These are phyloP conservation scores for Metellina segmentata DNA, from an alignment of 2,888 invertebrate genomes.

Conservation along the genomic window DNA sequence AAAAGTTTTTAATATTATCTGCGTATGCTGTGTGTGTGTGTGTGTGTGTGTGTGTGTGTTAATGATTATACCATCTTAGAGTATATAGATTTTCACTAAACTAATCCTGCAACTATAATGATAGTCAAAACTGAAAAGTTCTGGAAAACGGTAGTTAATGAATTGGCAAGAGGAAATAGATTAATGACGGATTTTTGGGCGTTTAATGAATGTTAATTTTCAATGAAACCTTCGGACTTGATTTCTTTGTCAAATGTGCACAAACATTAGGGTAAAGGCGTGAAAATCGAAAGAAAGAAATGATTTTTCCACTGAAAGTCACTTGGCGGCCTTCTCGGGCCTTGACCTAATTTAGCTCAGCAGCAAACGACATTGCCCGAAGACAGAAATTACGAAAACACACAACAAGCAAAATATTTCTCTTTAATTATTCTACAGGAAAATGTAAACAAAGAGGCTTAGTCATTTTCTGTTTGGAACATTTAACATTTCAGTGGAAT, in stretches of 20 bases:
- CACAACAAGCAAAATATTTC: not conserved
- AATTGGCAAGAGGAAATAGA: not conserved
- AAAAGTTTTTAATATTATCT: too few relatives aligned
- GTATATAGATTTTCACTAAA: too few relatives aligned
- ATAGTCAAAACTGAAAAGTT: too few relatives aligned
- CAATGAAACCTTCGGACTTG: not conserved
- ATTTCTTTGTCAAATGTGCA: not conserved
- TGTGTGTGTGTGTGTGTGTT: too few relatives aligned
- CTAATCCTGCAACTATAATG: too few relatives aligned
- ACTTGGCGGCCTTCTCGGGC: conserved; percentile 34
- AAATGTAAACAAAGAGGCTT: not conserved
- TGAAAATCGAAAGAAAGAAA: conserved; percentile 7
- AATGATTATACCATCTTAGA: too few relatives aligned
- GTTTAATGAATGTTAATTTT: not conserved
- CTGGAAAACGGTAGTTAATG: too few relatives aligned
- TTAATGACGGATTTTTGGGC: not conserved
- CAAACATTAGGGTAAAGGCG: not conserved
- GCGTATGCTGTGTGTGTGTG: too few relatives aligned
- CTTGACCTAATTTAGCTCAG: conserved; percentile 40
- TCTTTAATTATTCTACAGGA: conserved; percentile 11
- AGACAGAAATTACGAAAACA: not conserved
- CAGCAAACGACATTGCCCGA: conserved; percentile 30
- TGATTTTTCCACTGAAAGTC: conserved; percentile 40
- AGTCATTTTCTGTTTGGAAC: too few relatives aligned
- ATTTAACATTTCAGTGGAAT: too few relatives aligned